Conservation (phyloP, 2,797 vertebrate species). For the Molossus alvarezi region DNA sequence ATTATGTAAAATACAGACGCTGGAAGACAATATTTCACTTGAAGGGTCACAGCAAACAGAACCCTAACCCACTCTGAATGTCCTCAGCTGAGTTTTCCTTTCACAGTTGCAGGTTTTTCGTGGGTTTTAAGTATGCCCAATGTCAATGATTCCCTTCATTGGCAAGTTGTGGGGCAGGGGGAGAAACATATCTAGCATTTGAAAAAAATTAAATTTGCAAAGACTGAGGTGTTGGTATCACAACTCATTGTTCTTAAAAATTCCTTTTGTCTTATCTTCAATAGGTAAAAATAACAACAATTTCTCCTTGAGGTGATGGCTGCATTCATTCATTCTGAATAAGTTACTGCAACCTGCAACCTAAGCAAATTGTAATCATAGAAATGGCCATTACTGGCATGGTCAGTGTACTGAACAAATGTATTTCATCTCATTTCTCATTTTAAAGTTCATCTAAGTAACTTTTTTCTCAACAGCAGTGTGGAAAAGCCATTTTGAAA, state of each 20-base stretch:
- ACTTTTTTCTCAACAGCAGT: neutral
- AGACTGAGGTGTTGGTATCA: neutral
- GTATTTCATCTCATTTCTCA: conserved; percentile 27
- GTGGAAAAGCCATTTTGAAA: conserved; percentile 30
- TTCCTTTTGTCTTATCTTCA: conserved; percentile 28
- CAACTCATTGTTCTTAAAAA: neutral
- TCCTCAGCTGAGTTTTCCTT: neutral
- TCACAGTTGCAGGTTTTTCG: neutral
- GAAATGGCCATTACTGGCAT: neutral
- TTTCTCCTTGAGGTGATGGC: neutral
- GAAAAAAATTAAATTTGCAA: conserved; percentile 57
- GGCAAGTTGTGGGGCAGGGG: accelerated
- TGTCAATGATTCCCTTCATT: conserved; percentile 1
- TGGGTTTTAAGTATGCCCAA: neutral
- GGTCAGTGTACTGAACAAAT: conserved; percentile 15
- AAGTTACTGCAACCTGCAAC: conserved; percentile 26
- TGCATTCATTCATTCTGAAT: neutral
- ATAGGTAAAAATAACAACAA: conserved; percentile 21
- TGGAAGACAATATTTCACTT: neutral
- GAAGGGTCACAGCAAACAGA: neutral
- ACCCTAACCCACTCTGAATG: neutral
- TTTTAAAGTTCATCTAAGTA: conserved; percentile 60
- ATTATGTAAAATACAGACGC: neutral
- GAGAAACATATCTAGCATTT: neutral
- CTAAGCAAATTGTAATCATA: neutral